Evolutionary conservation across 2,113 vertebrate species (phyloP), one percentile per base, ranked within the genome.

Genomic region (Hucho hucho): DNA sequence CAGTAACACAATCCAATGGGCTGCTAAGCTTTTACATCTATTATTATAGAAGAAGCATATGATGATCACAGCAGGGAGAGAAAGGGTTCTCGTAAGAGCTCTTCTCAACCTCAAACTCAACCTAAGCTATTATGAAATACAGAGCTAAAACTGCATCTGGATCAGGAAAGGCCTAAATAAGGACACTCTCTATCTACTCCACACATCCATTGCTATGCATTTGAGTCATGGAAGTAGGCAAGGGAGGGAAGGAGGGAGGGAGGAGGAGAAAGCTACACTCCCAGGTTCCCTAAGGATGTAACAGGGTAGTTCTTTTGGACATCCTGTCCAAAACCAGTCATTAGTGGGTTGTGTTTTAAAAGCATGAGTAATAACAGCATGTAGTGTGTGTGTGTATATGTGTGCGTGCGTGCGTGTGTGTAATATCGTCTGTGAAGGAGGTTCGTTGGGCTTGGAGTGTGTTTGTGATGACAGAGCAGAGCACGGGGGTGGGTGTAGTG

Each of bases 1-100:
- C 73, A 61, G 53, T 69, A 61, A 75, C 24, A 81, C 80, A 82
- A 76, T 22, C 37, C 14, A 78, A 77, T n/a, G 64, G 63, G 73
- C 59, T 59, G 68, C 58, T 83, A 84, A 87, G 81, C 83, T 70
- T 43, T 75, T 74, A 72, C 85, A 76, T 69, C 64, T 77, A 72
- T 80, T 72, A 46, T 43, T 22, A 79, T 22, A 64, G 25, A 22
- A 22, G 64, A 81, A 75, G 86, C 75, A 58, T 53, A 43, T 43
- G 7, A 68, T 46, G 66, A 64, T 63, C 59, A 11, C 11, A 4
- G 29, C n/a, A 49, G 76, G 65, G 3, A 1, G 37, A 68, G 66
- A 68, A 46, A 68, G 29, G 7, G 20, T 32, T 53, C 29, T 29
- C 16, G 4, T n/a, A 58, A 32, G 37, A 43, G 37, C 18, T 22